Evolutionary conservation across 2,797 vertebrate genomes (phyloP).

Genomic region (Lepus townsendii): DNA sequence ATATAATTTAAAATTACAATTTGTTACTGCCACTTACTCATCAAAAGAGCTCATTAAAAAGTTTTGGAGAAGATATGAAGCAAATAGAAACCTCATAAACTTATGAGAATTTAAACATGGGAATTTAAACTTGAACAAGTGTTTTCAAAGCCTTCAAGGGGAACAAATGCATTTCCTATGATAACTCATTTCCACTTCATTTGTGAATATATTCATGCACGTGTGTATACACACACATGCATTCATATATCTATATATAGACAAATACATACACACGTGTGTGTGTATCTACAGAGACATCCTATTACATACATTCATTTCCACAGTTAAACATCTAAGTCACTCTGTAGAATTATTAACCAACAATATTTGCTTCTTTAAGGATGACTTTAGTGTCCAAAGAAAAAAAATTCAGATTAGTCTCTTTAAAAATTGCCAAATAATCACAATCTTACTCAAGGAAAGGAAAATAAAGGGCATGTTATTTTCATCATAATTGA

Average conservation of each 20-base stretch:
- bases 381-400: background rate
- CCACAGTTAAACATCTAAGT: background rate
- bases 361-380: background rate
- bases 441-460: background rate
- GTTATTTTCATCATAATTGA: background rate
- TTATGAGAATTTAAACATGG: background rate
- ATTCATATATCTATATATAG: background rate
- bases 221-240: too few relatives aligned
- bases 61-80: background rate
- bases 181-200: background rate
- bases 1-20: background rate
- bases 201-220: too few relatives aligned
- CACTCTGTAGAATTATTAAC: background rate
- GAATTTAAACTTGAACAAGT: slow-evolving; percentile 1
- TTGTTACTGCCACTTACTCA: background rate
- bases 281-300: background rate
- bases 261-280: too few relatives aligned
- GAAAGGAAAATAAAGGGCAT: background rate
- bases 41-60: slow-evolving; percentile 6
- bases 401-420: background rate
- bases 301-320: background rate
- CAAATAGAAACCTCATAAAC: background rate
- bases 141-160: background rate
- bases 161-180: background rate
- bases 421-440: background rate